These are phyloP conservation scores for Megastigmus dorsalis DNA, from an alignment of 2,888 invertebrate species.

Conservation along the genomic window DNA sequence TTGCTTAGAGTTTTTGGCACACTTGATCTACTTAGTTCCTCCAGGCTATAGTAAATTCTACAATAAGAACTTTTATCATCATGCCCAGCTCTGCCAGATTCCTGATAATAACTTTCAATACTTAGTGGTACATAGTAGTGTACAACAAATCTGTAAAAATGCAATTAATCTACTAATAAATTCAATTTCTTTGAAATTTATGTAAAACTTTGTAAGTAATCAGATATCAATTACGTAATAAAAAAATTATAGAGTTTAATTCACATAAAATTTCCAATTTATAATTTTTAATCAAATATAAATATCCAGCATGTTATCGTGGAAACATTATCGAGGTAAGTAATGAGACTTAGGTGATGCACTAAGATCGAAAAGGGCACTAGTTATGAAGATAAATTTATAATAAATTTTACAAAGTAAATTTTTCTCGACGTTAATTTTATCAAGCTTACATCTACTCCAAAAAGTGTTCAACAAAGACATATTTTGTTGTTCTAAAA, in stretches of 20 bases:
- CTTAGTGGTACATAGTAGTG: constrained; percentile 97
- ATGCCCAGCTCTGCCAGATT: constrained; percentile 94
- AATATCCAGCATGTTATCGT: too few relatives aligned
- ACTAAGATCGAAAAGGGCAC: too few relatives aligned
- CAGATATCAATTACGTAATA: neutral
- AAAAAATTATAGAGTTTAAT: neutral
- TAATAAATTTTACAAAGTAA: too few relatives aligned
- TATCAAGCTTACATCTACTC: too few relatives aligned
- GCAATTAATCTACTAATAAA: neutral
- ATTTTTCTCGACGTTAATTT: too few relatives aligned
- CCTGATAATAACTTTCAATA: constrained; percentile 95
- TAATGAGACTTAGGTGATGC: too few relatives aligned
- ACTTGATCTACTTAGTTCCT: constrained; percentile 39
- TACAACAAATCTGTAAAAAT: constrained; percentile 85
- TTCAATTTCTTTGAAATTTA: neutral
- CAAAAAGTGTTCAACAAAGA: too few relatives aligned
- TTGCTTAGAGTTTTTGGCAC: neutral
- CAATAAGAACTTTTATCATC: constrained; percentile 93
- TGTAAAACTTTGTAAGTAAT: neutral
- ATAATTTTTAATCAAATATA: too few relatives aligned
- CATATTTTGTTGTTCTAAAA: too few relatives aligned
- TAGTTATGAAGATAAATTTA: too few relatives aligned
- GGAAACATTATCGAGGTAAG: too few relatives aligned
- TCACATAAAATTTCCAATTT: too few relatives aligned
- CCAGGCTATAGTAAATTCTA: constrained; percentile 83